Conservation (phyloP, 2,888 invertebrate genomes). For the Chrysolina oricalcia region DNA sequence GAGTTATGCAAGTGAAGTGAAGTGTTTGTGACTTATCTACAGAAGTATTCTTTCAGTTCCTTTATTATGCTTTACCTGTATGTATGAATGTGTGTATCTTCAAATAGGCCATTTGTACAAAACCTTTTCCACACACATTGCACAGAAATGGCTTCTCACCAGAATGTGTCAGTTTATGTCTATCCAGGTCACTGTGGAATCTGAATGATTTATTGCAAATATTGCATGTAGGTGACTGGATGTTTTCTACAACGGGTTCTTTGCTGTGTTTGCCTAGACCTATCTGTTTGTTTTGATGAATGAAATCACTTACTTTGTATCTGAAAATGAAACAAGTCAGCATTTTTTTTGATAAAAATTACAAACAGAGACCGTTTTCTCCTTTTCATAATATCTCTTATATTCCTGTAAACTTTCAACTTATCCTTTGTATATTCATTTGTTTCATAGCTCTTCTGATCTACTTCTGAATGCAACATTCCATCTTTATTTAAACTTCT, state of each 20-base stretch:
- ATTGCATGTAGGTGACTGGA: constrained; percentile 56
- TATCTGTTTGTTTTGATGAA: neutral
- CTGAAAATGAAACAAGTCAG: neutral
- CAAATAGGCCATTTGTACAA: constrained; percentile 56
- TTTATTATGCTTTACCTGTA: constrained; percentile 50
- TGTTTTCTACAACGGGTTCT: neutral
- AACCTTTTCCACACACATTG: constrained; percentile 63
- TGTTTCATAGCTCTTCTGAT: neutral
- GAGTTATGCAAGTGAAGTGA: neutral
- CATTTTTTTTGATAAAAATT: neutral
- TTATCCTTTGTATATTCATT: neutral
- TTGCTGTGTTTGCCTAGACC: neutral
- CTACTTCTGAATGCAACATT: neutral
- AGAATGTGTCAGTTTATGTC: constrained; percentile 65
- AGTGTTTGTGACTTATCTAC: too few species aligned
- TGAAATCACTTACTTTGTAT: too few species aligned
- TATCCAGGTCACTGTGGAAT: constrained; percentile 63
- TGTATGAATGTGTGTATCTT: constrained; percentile 63
- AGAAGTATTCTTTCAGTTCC: neutral
- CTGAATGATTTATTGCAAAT: constrained; percentile 64
- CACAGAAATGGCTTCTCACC: constrained; percentile 65
- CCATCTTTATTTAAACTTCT: neutral
- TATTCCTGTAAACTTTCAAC: neutral
- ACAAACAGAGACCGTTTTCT: neutral
- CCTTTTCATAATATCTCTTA: neutral